Evolutionary conservation across 30 jellyfish, hydroid and myxozoan species (phyloP), one percentile per base, ranked within the genome.

Genomic region (Hydractinia symbiolongicarpus): DNA sequence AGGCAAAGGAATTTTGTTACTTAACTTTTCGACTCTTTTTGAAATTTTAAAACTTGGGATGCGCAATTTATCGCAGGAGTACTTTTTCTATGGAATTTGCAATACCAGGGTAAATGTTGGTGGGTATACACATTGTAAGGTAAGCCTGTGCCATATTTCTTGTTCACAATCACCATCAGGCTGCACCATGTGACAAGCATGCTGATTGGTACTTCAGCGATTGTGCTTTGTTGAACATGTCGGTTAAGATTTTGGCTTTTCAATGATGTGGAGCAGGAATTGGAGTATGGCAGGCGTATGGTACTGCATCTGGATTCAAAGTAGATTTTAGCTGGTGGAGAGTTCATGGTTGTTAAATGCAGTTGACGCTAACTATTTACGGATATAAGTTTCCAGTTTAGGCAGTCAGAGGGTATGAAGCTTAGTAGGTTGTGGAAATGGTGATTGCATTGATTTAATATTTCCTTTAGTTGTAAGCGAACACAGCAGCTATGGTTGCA

Each of bases 91-190:
- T 13, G 78, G 19, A 17, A 17, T 58, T 11, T 17, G 15, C 3
- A 3, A 10, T 11, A 40, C 10, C 67, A 86, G 16, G 15, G 86
- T 54, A 54, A 81, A 81, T 17, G 88, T 87, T 2, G 77, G 4
- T 58, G 67, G 86, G 85, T 81, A 3, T 81, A 87, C 15, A 15
- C 64, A 8, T 7, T 61, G 84, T 10, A 7, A 8, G 62, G 66
- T 81, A 50, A 81, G 54, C 19, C n/a, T 44, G 3, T 6, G 1
- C 88, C 88, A 54, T 81, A 4, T 16, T 81, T 67, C 54, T 81
- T 81, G 19, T 87, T 66, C 4, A 21, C 50, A 13, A 81, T 75
- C 49, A 81, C 88, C 88, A 81, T 81, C 19, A 11, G 15, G 73
- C 56, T 11, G 73, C 82, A 73, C 78, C 82, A 73, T 20, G 14